phyloP scores from a whole-genome alignment of 2,113 vertebrate genomes.

The Hyaena hyaena region DNA sequence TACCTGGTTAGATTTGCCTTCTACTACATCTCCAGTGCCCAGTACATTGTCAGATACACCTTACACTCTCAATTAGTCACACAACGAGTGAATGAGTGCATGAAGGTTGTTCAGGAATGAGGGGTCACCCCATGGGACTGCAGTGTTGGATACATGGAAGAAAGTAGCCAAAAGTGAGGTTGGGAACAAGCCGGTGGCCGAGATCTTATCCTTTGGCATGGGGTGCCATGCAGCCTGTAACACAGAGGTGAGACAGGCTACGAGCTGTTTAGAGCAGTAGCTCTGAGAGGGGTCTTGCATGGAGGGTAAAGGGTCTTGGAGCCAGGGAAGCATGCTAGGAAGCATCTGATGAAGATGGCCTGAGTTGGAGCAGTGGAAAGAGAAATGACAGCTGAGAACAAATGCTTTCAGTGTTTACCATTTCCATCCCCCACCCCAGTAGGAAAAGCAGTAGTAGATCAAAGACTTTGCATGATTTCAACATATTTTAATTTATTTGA shows the following conservation, averaged over 20 bases:
- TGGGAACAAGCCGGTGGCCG: neutral
- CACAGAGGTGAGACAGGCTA: neutral
- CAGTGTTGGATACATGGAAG: neutral
- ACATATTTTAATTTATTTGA: neutral
- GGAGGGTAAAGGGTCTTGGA: neutral
- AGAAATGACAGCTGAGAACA: neutral
- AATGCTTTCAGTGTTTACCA: neutral
- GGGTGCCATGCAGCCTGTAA: neutral
- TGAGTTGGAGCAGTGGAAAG: neutral
- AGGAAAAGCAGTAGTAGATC: neutral
- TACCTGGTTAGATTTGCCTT: neutral
- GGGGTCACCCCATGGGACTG: neutral
- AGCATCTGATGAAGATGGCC: neutral
- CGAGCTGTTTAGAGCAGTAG: neutral
- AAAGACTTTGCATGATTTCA: neutral
- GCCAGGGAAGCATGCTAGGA: neutral
- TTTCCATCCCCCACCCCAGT: neutral
- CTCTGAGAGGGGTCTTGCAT: neutral
- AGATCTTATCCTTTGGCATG: neutral
- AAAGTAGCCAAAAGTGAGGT: neutral
- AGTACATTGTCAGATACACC: neutral
- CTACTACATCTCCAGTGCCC: neutral
- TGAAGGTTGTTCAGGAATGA: neutral
- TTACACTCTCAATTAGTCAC: neutral
- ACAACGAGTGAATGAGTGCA: neutral